Percentiles rank a stretch among this genome's conserved stretches.
Conservation (phyloP, 2,888 invertebrate genomes). For the Lordiphosa fenestrarum region DNA sequence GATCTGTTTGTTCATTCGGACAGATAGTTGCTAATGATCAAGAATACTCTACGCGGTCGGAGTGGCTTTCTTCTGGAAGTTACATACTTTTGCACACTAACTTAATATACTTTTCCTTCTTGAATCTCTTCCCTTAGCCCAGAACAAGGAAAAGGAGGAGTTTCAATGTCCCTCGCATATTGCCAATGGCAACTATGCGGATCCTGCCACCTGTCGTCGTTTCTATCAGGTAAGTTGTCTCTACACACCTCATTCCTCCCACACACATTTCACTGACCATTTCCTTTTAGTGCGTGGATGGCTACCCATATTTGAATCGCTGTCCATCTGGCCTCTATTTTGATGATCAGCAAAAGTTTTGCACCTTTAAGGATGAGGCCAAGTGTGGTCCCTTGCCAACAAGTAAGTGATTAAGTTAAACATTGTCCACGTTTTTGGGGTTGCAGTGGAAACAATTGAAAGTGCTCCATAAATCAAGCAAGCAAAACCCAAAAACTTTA, state of each 20-base stretch:
- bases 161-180: slow-evolving; percentile 90
- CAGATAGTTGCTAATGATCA: too few relatives aligned
- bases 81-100: too few relatives aligned
- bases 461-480: slow-evolving; percentile 67
- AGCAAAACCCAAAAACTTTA: slow-evolving; percentile 54
- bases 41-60: too few relatives aligned
- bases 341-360: slow-evolving; percentile 93
- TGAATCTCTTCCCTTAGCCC: slow-evolving; percentile 62
- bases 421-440: slow-evolving; percentile 13
- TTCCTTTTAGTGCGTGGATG: slow-evolving; percentile 90
- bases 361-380: slow-evolving; percentile 94
- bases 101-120: too few relatives aligned
- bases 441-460: slow-evolving; percentile 59
- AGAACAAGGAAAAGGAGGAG: slow-evolving; percentile 82
- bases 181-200: slow-evolving; percentile 94
- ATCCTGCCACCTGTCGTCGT: slow-evolving; percentile 91
- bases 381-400: slow-evolving; percentile 93
- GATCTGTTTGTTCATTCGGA: too few relatives aligned
- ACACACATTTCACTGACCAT: neutral
- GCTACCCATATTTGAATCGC: slow-evolving; percentile 91
- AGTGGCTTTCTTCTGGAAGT: too few relatives aligned
- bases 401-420: slow-evolving; percentile 84
- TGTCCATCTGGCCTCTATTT: slow-evolving; percentile 95
- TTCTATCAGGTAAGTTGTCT: slow-evolving; percentile 88
- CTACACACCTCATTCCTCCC: neutral